phyloP scores from a whole-genome alignment of 2,797 vertebrate genomes.

The Malacoctenus gilli region DNA sequence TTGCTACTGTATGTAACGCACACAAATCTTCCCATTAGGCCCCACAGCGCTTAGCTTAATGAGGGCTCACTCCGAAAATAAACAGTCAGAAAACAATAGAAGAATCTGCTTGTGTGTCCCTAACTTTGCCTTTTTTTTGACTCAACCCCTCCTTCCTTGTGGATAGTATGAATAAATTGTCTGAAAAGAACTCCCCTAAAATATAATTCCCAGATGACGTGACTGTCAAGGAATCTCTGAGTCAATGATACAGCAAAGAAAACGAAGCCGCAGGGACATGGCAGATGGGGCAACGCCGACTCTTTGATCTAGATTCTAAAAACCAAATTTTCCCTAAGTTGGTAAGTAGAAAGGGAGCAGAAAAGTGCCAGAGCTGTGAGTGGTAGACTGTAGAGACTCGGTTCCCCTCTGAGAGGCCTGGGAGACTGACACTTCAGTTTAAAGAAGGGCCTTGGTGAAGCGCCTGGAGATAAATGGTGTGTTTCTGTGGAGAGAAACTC shows the following conservation, averaged over 20 bases:
- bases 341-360: conserved; percentile 28
- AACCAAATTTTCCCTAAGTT: conserved; percentile 48
- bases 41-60: too few relatives aligned
- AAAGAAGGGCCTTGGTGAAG: conserved; percentile 33
- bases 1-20: too few relatives aligned
- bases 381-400: conserved; percentile 22
- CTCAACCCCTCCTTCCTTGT: too few relatives aligned
- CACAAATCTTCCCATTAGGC: too few relatives aligned
- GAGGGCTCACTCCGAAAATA: too few relatives aligned
- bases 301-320: conserved; percentile 49
- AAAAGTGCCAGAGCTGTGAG: conserved; percentile 35
- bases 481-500: conserved; percentile 41
- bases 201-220: too few relatives aligned
- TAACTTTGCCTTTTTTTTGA: too few relatives aligned
- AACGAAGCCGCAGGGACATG: conserved; percentile 23
- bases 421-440: conserved; percentile 43
- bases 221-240: conserved; percentile 20
- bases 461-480: conserved; percentile 42
- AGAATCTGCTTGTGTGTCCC: too few relatives aligned
- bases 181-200: too few relatives aligned
- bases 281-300: conserved; percentile 18
- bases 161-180: too few relatives aligned
- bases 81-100: too few relatives aligned
- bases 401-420: conserved; percentile 33
- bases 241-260: conserved; percentile 26